These are phyloP conservation scores for Drosophila kohkoa DNA, from an alignment of 1,140 invertebrate genomes.

Conservation along the genomic window DNA sequence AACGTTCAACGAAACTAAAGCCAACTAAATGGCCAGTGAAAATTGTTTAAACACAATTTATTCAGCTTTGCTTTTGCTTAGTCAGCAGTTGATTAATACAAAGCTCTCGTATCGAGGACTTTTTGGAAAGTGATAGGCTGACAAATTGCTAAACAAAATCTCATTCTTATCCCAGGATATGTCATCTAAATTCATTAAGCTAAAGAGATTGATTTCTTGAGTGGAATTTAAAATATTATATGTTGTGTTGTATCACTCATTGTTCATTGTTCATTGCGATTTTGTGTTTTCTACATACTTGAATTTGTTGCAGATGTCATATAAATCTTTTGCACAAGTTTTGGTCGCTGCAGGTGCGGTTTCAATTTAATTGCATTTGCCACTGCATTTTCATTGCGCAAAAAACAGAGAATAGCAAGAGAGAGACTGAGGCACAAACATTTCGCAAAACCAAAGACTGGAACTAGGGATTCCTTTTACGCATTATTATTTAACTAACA, in stretches of 20 bases:
- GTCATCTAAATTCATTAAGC: background rate
- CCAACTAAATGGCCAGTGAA: slow-evolving; percentile 17
- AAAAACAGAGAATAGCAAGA: slow-evolving; percentile 12
- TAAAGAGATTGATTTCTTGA: background rate
- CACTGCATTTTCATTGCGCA: slow-evolving; percentile 41
- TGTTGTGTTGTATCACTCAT: no score
- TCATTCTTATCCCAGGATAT: background rate
- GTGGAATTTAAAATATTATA: no score
- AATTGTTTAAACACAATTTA: slow-evolving; percentile 38
- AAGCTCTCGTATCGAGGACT: slow-evolving; percentile 3
- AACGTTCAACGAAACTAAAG: slow-evolving; percentile 29
- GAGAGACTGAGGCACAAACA: background rate
- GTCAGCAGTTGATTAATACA: slow-evolving; percentile 15
- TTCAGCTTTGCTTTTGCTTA: background rate
- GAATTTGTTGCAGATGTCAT: slow-evolving; percentile 29
- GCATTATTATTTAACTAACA: slow-evolving; percentile 81
- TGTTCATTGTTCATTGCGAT: background rate
- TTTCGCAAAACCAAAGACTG: slow-evolving; percentile 4
- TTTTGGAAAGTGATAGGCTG: background rate
- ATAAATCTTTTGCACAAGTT: slow-evolving; percentile 7
- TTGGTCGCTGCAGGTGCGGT: slow-evolving; percentile 54
- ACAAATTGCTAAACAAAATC: slow-evolving; percentile 1
- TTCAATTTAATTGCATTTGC: slow-evolving; percentile 70
- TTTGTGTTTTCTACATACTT: background rate
- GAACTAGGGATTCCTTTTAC: slow-evolving; percentile 66